Evolutionary conservation across 2,113 vertebrate species (phyloP), one percentile per base, ranked within the genome.

Genomic region (Turdus rufiventris): DNA sequence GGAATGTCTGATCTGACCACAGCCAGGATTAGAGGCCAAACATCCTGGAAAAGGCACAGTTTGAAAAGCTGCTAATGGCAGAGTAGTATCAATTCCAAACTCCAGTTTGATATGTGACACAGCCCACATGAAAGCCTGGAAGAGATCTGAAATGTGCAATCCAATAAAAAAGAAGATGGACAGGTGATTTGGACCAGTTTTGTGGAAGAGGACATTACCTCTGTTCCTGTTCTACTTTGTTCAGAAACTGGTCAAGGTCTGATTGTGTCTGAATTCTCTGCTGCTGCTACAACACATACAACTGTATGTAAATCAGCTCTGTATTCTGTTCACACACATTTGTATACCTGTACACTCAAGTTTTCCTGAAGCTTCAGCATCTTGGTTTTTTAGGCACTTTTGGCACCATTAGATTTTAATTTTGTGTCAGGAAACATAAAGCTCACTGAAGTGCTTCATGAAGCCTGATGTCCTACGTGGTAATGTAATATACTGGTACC

Each of bases 121-220:
- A 34, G 16, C 14, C 14, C 40, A 19, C 18, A 19, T 0, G 2
- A 70, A 67, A 86, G 58, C 3, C 6, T 43, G 36, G 24, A 65
- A 33, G 9, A 75, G 4, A 6, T 81, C 14, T 84, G 14, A 18
- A 26, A 42, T 1, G 2, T 0, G 1, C 3, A 40, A 29, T 33
- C 24, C 18, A 51, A 16, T 34, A 33, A 43, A 67, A 67, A 71
- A 75, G 8, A 71, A 89, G 10, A 33, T 1, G 36, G 15, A 60
- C 36, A 38, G 14, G 24, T 70, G 1, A 34, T 65, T 38, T 83
- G 23, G 53, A 20, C 6, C 14, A 40, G 29, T 54, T 70, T 76
- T 58, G 31, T 73, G 31, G 66, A 88, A 73, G 28, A 72, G 5
- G 7, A 50, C 6, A n/a, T 47, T 40, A 9, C 8, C 47, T 87